A percentile compares a stretch with the other conserved stretches of the same genome.
phyloP scores from a whole-genome alignment of 1,140 invertebrate species.

The Drosophila mauritiana region DNA sequence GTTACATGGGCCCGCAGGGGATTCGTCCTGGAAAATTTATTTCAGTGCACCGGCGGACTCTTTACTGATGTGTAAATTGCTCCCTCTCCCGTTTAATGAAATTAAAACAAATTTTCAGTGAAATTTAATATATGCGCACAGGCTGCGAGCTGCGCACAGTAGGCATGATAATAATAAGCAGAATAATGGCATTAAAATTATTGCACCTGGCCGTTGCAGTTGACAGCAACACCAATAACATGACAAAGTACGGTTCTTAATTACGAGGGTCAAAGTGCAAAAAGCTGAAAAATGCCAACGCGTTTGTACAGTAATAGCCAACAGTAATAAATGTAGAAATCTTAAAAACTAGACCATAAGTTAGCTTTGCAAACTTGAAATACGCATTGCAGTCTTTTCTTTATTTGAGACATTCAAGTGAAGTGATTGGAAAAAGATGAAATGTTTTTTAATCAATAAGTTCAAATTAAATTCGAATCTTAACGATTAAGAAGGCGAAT shows the following conservation, averaged over 20 bases:
- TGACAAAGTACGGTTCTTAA: conserved; percentile 10
- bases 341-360: too few species aligned
- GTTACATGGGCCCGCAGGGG: conserved; percentile 56
- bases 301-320: neutral
- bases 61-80: conserved; percentile 79
- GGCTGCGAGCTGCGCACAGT: neutral
- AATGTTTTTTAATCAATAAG: too few species aligned
- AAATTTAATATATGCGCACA: conserved; percentile 40
- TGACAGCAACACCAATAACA: conserved; percentile 20
- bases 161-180: conserved; percentile 38
- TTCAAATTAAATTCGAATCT: neutral
- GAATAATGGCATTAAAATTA: conserved; percentile 46
- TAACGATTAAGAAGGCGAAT: neutral
- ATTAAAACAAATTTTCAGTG: conserved; percentile 74
- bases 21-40: conserved; percentile 47
- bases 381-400: too few species aligned
- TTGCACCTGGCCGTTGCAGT: conserved; percentile 25
- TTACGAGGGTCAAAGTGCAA: conserved; percentile 26
- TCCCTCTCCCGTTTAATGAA: conserved; percentile 68
- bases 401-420: too few species aligned
- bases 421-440: too few species aligned
- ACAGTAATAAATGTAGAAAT: neutral
- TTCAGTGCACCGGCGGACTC: conserved; percentile 35
- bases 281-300: neutral
- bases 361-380: too few species aligned